Base-by-base conservation (phyloP, 2,888 invertebrate species). In the Aleiodes alternator region DNA sequence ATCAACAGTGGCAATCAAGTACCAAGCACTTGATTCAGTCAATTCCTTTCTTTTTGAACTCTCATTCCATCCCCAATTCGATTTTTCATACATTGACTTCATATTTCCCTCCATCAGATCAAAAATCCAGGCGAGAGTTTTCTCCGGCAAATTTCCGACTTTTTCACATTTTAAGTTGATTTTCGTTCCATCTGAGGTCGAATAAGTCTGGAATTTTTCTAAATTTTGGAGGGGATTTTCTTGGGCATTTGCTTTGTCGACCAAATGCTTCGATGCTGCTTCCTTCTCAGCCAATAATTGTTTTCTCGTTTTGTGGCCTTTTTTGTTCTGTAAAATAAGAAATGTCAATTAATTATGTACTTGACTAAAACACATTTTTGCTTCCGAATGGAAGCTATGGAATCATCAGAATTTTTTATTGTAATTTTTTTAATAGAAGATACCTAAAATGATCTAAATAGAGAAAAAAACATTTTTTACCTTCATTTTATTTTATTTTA, bases 91-190 rank as follows among this genome's bases (percentile, higher is more conserved):
- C 93, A 94, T 90, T 76, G 90, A 86, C 88, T 94, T 93, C 96
- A 96, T 96, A 88, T 97, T 97, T 79, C 91, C 91, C 87, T 95
- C 94, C 77, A 95, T 94, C 34, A 97, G 91, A 83, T 94, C 91
- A 83, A 95, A 94, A 61, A 94, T 92, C 95, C 95, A 96, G 50
- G 93, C 90, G 48, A 93, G 87, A 7, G 92, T 91, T 76, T 90
- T 90, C 72, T 91, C 90, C 70, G 92, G 91, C 69, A 96, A 88
- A 76, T 93, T 90, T 61, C 88, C 88, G 7, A 93, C 93, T 83
- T 89, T 90, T 81, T 91, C 91, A 74, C 94, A 93, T 80, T 90
- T 92, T 82, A 96, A 91, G 57, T 92, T 91, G 5, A 93, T 91
- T 71, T 91, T 90, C 50, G 93, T 84, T 55, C 93, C 93, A 85